Base-by-base conservation (phyloP, 2,888 invertebrate species). In the Cordilura impudica region DNA sequence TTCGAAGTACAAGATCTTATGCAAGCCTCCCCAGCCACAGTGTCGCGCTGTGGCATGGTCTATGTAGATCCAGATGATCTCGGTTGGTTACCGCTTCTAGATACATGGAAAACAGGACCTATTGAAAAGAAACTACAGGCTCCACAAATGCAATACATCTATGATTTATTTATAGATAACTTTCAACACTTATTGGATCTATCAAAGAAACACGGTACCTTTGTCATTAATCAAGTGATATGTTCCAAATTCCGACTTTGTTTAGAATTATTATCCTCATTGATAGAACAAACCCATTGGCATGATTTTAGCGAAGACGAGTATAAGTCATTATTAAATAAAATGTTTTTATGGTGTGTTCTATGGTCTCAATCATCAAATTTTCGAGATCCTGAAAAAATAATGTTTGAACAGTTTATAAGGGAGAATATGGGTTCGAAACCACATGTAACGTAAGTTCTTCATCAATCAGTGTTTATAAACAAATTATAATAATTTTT, bases 1-100 rank as follows among this genome's bases (percentile, higher is more conserved):
- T 97, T 97, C 88, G 95, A 96, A 91, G 94, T 94, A 7, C 94
- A 95, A 85, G 97, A 97, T 88, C 90, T 97, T 66, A 92, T 96
- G 0, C 97, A 97, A 87, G 97, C 97, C 0, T 97, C 97, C 0
- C 97, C 97, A 0, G 97, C 97, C 0, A 97, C 97, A 0, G 97
- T 97, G 4, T 92, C 92, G 0, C 92, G 93, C 19, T 94, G 94
- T 83, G 97, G 97, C 58, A 97, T 97, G 97, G 97, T 97, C 1
- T 97, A 96, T 88, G 93, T 97, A 7, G 97, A 97, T 88, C 93
- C 97, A 0, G 92, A 93, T 2, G 96, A 97, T 85, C 90, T 97
- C 56, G 94, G 94, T 60, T 97, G 95, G 93, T 86, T 94, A 83
- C 97, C 97, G 0, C 94, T 93, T 83, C 94, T 96, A 0, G 92